A percentile compares a stretch with the other conserved stretches of the same genome.
phyloP scores from a whole-genome alignment of 2,113 vertebrate species.

The Dromiciops gliroides region DNA sequence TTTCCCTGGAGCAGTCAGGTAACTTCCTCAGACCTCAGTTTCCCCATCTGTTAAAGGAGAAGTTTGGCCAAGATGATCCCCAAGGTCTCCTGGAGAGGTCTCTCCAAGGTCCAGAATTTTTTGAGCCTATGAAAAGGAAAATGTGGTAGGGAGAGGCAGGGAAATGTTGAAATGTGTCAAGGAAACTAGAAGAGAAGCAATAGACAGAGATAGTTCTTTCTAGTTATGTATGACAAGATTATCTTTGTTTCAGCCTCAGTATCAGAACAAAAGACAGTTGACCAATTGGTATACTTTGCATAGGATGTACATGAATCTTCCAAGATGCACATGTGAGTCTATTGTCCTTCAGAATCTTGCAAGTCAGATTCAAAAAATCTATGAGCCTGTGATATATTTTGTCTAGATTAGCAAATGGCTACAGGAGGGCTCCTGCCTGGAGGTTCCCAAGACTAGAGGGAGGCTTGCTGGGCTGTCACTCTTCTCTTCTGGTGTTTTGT shows the following conservation, averaged over 20 bases:
- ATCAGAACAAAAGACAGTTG: not conserved
- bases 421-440: not conserved
- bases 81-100: not conserved
- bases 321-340: not conserved
- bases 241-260: not conserved
- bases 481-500: too few relatives aligned
- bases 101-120: not conserved
- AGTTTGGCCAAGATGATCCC: not conserved
- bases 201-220: not conserved
- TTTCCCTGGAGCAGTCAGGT: not conserved
- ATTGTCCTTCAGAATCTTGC: not conserved
- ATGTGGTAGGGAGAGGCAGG: not conserved
- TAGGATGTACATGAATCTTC: not conserved
- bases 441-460: not conserved
- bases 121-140: not conserved
- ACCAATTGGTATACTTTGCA: not conserved
- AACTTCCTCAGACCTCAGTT: not conserved
- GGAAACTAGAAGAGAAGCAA: not conserved
- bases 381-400: not conserved
- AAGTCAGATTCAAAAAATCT: not conserved
- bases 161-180: not conserved
- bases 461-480: not conserved
- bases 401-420: not conserved
- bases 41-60: not conserved
- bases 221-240: not conserved